Conservation (phyloP, 1,140 invertebrate species). For the Littorina saxatilis region DNA sequence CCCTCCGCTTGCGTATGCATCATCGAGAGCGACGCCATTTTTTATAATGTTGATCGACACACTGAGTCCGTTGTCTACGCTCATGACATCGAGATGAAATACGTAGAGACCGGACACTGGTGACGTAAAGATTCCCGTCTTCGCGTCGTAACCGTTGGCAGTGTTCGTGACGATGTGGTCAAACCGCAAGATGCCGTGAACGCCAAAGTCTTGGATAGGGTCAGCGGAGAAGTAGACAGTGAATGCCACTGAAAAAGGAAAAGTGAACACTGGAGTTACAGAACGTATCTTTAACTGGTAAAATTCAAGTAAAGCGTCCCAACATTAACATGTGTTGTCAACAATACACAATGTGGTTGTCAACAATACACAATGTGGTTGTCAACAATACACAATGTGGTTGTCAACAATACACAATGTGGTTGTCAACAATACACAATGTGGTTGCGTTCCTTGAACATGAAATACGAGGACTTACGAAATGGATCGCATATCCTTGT, state of each 20-base stretch:
- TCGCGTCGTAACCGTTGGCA: background rate
- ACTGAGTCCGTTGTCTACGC: background rate
- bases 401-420: no score
- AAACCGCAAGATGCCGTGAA: background rate
- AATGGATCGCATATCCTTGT: no score
- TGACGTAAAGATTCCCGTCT: background rate
- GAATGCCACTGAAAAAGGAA: background rate
- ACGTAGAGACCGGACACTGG: slow-evolving; percentile 8
- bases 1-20: background rate
- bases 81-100: background rate
- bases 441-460: no score
- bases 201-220: background rate
- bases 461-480: no score
- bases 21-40: background rate
- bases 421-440: no score
- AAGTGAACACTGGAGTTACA: no score
- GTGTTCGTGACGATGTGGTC: background rate
- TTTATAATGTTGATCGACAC: background rate
- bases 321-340: no score
- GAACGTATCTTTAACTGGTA: no score
- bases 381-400: no score
- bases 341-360: no score
- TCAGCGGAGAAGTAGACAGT: background rate
- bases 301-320: no score
- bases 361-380: no score